Evolutionary conservation across 2,113 vertebrate genomes (phyloP).

Genomic region (Festucalex cinctus): DNA sequence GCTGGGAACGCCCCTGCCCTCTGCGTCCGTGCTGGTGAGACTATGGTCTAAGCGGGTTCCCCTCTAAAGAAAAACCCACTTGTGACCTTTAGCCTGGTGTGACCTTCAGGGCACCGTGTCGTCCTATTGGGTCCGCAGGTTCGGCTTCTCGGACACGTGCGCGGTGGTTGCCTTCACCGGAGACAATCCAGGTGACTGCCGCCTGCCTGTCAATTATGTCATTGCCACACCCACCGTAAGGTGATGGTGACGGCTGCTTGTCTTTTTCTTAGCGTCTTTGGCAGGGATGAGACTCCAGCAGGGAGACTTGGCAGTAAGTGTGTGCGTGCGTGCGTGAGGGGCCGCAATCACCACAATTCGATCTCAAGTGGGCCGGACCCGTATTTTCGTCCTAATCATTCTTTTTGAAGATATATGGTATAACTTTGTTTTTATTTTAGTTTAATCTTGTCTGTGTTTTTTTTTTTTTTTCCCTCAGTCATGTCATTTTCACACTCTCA

Average conservation of each 20-base stretch:
- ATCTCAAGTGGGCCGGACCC: no score
- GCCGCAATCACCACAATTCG: background rate
- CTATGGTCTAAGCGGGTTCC: background rate
- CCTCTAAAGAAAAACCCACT: background rate
- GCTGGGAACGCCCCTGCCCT: conserved; percentile 72
- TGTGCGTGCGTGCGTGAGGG: conserved; percentile 8
- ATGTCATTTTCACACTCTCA: no score
- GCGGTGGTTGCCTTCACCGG: conserved; percentile 88
- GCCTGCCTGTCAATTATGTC: background rate
- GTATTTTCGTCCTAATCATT: no score
- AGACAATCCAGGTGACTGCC: conserved; percentile 91
- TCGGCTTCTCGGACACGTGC: conserved; percentile 80
- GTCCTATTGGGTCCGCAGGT: conserved; percentile 77
- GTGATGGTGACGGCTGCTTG: background rate
- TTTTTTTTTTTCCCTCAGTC: no score
- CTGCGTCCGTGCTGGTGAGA: conserved; percentile 80
- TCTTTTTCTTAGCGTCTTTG: conserved; percentile 78
- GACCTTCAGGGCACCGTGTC: conserved; percentile 79
- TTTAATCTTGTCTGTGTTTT: no score
- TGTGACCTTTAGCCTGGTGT: background rate
- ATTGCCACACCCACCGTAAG: background rate
- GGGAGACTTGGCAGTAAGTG: conserved; percentile 90
- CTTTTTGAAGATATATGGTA: no score
- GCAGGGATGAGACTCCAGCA: conserved; percentile 90
- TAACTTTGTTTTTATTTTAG: no score